These are phyloP conservation scores for Macrosoma leucophasiata DNA, from an alignment of 2,888 invertebrate species.

Conservation along the genomic window DNA sequence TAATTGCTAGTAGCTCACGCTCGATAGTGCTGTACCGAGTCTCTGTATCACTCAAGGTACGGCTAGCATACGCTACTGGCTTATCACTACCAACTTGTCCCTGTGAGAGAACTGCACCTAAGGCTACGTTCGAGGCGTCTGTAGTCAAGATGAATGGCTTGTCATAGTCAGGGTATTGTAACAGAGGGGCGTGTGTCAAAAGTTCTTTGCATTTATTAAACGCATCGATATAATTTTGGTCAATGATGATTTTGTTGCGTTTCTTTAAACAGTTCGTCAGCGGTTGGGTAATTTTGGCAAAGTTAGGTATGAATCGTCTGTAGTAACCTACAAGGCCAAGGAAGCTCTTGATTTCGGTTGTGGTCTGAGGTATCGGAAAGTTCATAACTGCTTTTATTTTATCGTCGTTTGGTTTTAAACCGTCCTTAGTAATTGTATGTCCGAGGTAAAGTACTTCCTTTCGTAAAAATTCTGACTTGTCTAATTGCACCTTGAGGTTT, in stretches of 20 bases:
- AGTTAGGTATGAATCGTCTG: constrained; percentile 27
- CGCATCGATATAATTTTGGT: constrained; percentile 18
- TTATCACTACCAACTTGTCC: constrained; percentile 20
- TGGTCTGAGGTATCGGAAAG: constrained; percentile 27
- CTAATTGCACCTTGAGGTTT: constrained; percentile 26
- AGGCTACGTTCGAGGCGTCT: constrained; percentile 15
- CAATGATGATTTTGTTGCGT: constrained; percentile 9
- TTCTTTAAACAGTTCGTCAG: constrained; percentile 26
- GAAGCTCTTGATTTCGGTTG: constrained; percentile 32
- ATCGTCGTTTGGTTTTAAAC: constrained; percentile 17
- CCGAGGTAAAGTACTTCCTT: constrained; percentile 25
- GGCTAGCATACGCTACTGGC: constrained; percentile 19
- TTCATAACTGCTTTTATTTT: constrained; percentile 28
- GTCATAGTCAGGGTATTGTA: constrained; percentile 10
- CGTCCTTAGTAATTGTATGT: constrained; percentile 21
- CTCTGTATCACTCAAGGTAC: constrained; percentile 10
- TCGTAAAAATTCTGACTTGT: constrained; percentile 25
- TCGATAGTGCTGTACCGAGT: constrained; percentile 16
- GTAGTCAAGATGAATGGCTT: constrained; percentile 18
- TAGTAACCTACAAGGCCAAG: constrained; percentile 42
- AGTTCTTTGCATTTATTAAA: constrained; percentile 23
- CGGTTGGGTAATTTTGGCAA: constrained; percentile 29
- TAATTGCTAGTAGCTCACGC: constrained; percentile 13
- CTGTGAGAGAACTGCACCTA: constrained; percentile 24
- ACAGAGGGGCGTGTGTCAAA: constrained; percentile 12